Conservation (phyloP, 1,140 invertebrate species). For the Daktulosphaira vitifoliae region DNA sequence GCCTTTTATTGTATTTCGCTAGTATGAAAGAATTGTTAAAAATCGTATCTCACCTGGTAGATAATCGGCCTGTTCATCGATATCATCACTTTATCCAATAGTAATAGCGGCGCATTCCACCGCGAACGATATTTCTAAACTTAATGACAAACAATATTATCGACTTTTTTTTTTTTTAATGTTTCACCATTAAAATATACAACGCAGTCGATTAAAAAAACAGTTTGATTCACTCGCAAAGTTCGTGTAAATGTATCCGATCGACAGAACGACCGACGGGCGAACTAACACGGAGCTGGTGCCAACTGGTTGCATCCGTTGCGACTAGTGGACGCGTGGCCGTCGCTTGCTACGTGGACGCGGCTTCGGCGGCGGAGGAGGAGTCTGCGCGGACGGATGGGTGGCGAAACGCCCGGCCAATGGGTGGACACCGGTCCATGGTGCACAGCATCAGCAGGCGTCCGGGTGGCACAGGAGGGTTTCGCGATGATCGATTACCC, state of each 20-base stretch:
- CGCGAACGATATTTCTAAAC: neutral
- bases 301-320: neutral
- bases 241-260: too few relatives aligned
- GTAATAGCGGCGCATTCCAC: conserved; percentile 12
- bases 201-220: too few relatives aligned
- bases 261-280: neutral
- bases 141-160: too few relatives aligned
- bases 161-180: too few relatives aligned
- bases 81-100: conserved; percentile 25
- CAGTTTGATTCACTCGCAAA: too few relatives aligned
- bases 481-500: conserved; percentile 4
- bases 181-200: too few relatives aligned
- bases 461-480: neutral
- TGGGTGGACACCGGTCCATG: neutral
- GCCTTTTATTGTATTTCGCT: too few relatives aligned
- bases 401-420: conserved; percentile 1
- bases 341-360: neutral
- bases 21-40: too few relatives aligned
- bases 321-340: neutral
- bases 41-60: conserved; percentile 8
- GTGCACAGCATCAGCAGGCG: conserved; percentile 2
- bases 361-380: neutral
- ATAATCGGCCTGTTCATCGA: conserved; percentile 32
- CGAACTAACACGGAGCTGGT: neutral
- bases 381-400: neutral